phyloP scores from a whole-genome alignment of 2,888 invertebrate species.

The Neocrepidodera transversa region DNA sequence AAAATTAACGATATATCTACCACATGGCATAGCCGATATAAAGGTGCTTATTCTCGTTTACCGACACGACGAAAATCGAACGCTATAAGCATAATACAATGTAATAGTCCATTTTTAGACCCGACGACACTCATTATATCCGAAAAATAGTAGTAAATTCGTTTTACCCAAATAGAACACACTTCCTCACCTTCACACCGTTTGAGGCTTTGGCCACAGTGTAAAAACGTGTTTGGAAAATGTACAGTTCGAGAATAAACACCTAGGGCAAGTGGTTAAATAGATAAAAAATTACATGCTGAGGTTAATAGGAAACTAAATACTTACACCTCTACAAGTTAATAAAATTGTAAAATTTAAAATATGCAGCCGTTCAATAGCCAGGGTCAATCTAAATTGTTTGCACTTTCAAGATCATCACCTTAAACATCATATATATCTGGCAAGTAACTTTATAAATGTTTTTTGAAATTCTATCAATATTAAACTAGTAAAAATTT shows the following conservation, averaged over 20 bases:
- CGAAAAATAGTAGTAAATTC: too few relatives aligned
- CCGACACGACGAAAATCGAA: not conserved
- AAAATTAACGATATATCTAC: not conserved
- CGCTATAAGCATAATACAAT: not conserved
- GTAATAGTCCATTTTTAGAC: not conserved
- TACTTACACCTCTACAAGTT: not conserved
- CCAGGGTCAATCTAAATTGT: not conserved
- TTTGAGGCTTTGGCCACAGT: not conserved
- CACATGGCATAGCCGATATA: not conserved
- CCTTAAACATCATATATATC: too few relatives aligned
- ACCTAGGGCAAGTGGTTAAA: too few relatives aligned
- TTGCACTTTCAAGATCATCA: too few relatives aligned
- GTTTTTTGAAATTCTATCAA: too few relatives aligned
- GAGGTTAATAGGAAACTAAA: too few relatives aligned
- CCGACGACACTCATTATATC: not conserved
- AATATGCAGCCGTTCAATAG: not conserved
- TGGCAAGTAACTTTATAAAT: too few relatives aligned
- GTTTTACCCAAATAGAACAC: too few relatives aligned
- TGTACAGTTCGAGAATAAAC: too few relatives aligned
- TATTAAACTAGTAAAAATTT: too few relatives aligned
- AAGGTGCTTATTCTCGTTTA: not conserved
- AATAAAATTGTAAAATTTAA: not conserved
- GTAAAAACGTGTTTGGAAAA: too few relatives aligned
- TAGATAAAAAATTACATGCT: too few relatives aligned
- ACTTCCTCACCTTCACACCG: not conserved